Evolutionary conservation across 2,888 invertebrate species (phyloP), one percentile per base, ranked within the genome.

Genomic region (Eupithecia centaureata): DNA sequence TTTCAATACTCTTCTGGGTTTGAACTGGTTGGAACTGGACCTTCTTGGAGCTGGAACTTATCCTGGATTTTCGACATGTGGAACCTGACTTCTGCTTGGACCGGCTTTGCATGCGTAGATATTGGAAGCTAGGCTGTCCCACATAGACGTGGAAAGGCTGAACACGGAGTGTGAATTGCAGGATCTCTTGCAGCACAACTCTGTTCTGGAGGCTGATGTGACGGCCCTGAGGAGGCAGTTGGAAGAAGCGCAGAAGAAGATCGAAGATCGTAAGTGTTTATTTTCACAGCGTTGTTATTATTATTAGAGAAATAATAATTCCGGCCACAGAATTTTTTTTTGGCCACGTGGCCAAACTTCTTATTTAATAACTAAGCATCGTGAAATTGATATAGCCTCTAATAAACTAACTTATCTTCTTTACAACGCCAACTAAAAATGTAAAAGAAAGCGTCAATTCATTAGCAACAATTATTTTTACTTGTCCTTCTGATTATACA

Each of bases 111-210:
- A 66, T 63, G 58, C 57, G 79, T 83, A 96, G 96, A 94, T 94
- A 76, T 88, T 95, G 78, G 93, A 94, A 75, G 94, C 94, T 79
- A 95, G 95, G 85, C 90, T 96, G 72, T 94, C 94, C 74, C 95
- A 95, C 82, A 92, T 95, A 54, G 94, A 94, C 66, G 94, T 92
- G 68, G 95, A 95, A 84, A 94, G 95, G 88, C 91, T 95, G 82
- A 94, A 90, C 65, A 91, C 95, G 25, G 95, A 95, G 91, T 86
- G 83, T 85, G 87, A 87, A 84, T 86, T 87, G 71, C 95, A 96
- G 89, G 95, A 95, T 79, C 86, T 96, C 72, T 88, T 95, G 71
- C 94, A 95, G 80, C 95, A 96, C 82, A 96, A 96, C 85, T 94
- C 95, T 73, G 94, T 95, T 69, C 86, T 96, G 58, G 95, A 95